Base-by-base conservation (phyloP, 2,888 invertebrate species). In the Deilephila elpenor region DNA sequence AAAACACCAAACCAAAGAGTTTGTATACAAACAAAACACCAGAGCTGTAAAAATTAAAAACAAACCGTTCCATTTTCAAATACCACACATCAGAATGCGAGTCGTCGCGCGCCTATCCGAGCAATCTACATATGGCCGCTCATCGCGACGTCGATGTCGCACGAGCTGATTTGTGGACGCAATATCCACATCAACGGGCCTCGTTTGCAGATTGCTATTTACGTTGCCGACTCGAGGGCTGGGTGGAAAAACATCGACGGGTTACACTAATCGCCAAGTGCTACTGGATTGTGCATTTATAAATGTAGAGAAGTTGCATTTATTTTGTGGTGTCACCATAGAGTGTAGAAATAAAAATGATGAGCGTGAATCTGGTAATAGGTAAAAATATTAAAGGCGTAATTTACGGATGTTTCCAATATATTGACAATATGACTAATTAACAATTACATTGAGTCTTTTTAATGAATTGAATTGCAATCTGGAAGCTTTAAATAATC, bases 141-240 rank as follows among this genome's bases (percentile, higher is more conserved):
- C 19, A 56, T 56, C 56, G 56, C n/a, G 56, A 56, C 51, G 60
- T 29, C 17, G 25, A 44, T 67, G 67, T 64, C 71, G 76, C 73
- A 73, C 76, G 75, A 73, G 75, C 73, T 83, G 84, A 84, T 85
- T 83, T 84, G 83, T 82, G 83, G 76, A 75, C 78, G 80, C 78
- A 78, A 77, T 81, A 84, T 82, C 86, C 82, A 84, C 83, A 84
- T 84, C 87, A 84, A 77, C 86, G 81, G 80, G 75, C 80, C 88
- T 89, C 87, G 89, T 89, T 89, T 88, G 88, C 86, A 84, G 86
- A 88, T 88, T 89, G 89, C 88, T 88, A 88, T 89, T 89, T 88
- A 89, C 86, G 71, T 67, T 51, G 25, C 44, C 14, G 6, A 25
- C 44, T 67, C 25, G 44, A 51, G 56, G 5, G n/a, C 56, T 56